These are phyloP conservation scores for Euzophera pinguis DNA, from an alignment of 2,888 invertebrate genomes.

Conservation along the genomic window DNA sequence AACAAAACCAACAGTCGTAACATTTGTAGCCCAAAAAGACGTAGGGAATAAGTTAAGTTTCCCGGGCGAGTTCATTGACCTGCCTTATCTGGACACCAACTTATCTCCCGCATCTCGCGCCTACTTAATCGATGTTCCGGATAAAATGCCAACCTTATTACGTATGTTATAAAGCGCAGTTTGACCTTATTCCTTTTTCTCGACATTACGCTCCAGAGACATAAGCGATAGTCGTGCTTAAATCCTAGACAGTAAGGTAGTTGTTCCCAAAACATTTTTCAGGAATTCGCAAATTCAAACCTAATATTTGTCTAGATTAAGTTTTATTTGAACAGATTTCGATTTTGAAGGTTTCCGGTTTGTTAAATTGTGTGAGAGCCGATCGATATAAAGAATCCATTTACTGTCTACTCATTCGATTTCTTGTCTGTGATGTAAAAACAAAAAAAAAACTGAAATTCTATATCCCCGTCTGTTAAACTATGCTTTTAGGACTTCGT, in stretches of 20 bases:
- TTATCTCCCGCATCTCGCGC: constrained; percentile 58
- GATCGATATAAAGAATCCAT: too few species aligned
- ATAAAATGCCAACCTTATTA: constrained; percentile 44
- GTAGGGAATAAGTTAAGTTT: constrained; percentile 35
- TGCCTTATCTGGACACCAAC: constrained; percentile 62
- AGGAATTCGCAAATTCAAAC: constrained; percentile 42
- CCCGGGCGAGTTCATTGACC: constrained; percentile 54
- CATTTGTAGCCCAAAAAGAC: neutral
- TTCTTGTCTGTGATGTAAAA: too few species aligned
- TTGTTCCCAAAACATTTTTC: neutral
- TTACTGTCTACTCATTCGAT: too few species aligned
- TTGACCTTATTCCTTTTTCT: constrained; percentile 19
- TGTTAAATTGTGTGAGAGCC: neutral
- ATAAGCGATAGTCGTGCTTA: neutral
- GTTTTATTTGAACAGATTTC: constrained; percentile 38
- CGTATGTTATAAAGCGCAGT: constrained; percentile 37
- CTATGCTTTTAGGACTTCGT: too few species aligned
- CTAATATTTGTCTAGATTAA: constrained; percentile 65
- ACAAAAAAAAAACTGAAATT: too few species aligned
- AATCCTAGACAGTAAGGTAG: neutral
- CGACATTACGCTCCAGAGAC: constrained; percentile 14
- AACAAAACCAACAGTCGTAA: neutral
- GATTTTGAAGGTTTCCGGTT: constrained; percentile 31
- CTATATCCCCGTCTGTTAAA: too few species aligned
- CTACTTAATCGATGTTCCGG: constrained; percentile 48